A percentile compares a stretch with the other conserved stretches of the same genome.
These are phyloP conservation scores for Allophyes oxyacanthae DNA, from an alignment of 2,888 invertebrate species.

Conservation along the genomic window DNA sequence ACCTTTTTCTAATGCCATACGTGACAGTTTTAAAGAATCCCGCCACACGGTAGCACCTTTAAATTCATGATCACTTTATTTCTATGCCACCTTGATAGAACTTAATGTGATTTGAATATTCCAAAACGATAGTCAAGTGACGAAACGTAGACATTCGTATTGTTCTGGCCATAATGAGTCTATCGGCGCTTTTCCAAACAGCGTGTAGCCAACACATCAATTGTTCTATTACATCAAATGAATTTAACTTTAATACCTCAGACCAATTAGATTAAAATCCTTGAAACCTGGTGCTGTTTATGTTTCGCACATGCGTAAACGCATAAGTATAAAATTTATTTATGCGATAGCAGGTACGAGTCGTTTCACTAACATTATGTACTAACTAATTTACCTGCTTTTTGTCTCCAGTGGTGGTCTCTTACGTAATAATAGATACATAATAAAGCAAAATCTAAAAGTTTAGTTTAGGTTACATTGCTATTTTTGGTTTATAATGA, in stretches of 20 bases:
- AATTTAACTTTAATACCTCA: slow-evolving; percentile 11
- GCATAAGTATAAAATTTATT: slow-evolving; percentile 46
- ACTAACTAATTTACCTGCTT: slow-evolving; percentile 18
- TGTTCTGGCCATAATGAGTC: too few relatives aligned
- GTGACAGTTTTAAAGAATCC: slow-evolving; percentile 73
- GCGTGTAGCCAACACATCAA: too few relatives aligned
- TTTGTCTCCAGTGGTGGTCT: slow-evolving; percentile 39
- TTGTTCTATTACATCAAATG: not conserved
- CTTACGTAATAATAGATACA: slow-evolving; percentile 18
- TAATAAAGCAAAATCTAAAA: too few relatives aligned
- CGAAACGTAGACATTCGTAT: too few relatives aligned
- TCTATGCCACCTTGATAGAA: slow-evolving; percentile 74
- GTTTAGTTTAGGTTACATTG: too few relatives aligned
- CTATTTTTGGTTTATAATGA: not conserved
- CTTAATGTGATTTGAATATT: slow-evolving; percentile 79
- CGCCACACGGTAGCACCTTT: slow-evolving; percentile 78
- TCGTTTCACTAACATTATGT: slow-evolving; percentile 28
- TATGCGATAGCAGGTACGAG: slow-evolving; percentile 62
- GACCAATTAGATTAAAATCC: slow-evolving; percentile 6
- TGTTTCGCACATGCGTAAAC: slow-evolving; percentile 7
- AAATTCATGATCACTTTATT: slow-evolving; percentile 73
- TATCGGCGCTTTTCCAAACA: too few relatives aligned
- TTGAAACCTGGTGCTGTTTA: slow-evolving; percentile 12
- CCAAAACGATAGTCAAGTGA: too few relatives aligned
- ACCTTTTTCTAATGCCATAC: slow-evolving; percentile 73